phyloP scores from a whole-genome alignment of 1,140 invertebrate genomes.

The Aphelenchoides besseyi region DNA sequence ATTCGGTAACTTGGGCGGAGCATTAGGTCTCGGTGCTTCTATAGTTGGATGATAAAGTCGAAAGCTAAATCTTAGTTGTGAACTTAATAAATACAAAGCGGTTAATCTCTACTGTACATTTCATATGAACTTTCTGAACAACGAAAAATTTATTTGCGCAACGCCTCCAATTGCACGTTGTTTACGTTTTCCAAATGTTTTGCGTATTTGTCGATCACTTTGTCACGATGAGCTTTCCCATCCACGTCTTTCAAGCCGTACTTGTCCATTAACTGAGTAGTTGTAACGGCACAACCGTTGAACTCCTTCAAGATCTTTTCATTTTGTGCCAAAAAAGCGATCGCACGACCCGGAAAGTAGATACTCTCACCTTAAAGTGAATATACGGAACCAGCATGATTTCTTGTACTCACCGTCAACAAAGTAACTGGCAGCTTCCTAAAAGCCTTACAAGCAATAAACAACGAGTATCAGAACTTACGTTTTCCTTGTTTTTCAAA shows the following conservation, averaged over 20 bases:
- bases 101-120: not conserved
- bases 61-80: too few relatives aligned
- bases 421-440: not conserved
- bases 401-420: not conserved
- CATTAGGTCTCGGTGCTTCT: not conserved
- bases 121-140: not conserved
- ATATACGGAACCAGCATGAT: not conserved
- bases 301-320: not conserved
- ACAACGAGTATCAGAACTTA: too few relatives aligned
- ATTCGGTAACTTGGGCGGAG: not conserved
- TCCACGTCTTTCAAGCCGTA: not conserved
- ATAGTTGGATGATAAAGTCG: too few relatives aligned
- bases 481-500: not conserved
- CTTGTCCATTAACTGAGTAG: not conserved
- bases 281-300: conserved; percentile 1
- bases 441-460: too few relatives aligned
- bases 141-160: too few relatives aligned
- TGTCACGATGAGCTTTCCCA: not conserved
- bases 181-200: not conserved
- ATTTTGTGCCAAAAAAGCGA: not conserved
- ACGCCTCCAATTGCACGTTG: conserved; percentile 8
- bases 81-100: not conserved
- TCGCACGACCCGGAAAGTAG: not conserved
- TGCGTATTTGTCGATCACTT: not conserved
- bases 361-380: not conserved